phyloP scores from a whole-genome alignment of 2,113 vertebrate species.

The Epinephelus cyanopodus region DNA sequence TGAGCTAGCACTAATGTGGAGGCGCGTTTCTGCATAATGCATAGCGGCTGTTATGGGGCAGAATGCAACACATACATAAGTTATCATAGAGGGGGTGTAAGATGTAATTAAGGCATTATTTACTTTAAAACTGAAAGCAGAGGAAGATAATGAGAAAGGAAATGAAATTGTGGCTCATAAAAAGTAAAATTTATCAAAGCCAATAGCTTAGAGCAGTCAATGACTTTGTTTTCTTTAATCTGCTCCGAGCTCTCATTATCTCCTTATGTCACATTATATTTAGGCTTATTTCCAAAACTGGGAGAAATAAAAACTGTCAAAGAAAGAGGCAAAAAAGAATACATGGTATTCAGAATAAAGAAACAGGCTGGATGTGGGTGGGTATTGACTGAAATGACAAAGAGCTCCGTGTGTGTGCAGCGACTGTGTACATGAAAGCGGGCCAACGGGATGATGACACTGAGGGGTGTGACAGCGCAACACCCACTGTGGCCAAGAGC shows the following conservation, averaged over 20 bases:
- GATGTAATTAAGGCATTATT: constrained; percentile 44
- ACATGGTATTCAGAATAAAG: constrained; percentile 32
- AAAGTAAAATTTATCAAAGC: constrained; percentile 30
- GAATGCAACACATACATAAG: constrained; percentile 20
- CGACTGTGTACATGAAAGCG: constrained; percentile 65
- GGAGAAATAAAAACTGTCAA: not conserved
- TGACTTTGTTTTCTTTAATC: constrained; percentile 38
- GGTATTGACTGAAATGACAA: constrained; percentile 54
- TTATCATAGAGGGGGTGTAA: constrained; percentile 1
- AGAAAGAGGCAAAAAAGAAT: constrained; percentile 29
- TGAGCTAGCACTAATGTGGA: constrained; percentile 33
- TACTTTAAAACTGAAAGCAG: constrained; percentile 27
- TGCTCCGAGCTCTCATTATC: constrained; percentile 42
- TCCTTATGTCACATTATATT: constrained; percentile 34
- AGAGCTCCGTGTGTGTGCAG: constrained; percentile 36
- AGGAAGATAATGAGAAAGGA: not conserved
- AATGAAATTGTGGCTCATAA: constrained; percentile 19
- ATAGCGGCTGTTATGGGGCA: constrained; percentile 17
- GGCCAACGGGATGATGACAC: constrained; percentile 76
- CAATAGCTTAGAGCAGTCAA: constrained; percentile 26
- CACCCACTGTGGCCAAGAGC: constrained; percentile 55
- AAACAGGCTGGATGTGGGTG: constrained; percentile 46
- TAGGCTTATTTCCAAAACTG: constrained; percentile 1
- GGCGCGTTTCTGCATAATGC: constrained; percentile 37
- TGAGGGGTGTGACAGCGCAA: constrained; percentile 69